phyloP scores from a whole-genome alignment of 2,888 invertebrate species.

The Xiphydria camelus region DNA sequence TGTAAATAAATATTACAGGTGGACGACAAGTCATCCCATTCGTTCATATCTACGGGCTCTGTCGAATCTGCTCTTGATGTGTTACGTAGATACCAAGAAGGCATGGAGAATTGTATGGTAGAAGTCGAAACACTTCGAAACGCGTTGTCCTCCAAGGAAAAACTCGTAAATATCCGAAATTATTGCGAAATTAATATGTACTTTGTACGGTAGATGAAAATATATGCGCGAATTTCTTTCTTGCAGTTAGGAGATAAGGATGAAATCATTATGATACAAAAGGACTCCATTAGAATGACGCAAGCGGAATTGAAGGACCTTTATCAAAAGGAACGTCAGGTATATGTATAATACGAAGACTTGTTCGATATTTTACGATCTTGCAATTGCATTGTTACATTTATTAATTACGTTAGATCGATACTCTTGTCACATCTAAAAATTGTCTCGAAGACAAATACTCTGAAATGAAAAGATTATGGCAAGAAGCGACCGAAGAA shows the following conservation, averaged over 20 bases:
- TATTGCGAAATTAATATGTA: too few species aligned
- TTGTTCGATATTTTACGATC: not conserved
- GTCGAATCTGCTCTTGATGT: slow-evolving; percentile 28
- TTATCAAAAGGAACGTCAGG: slow-evolving; percentile 43
- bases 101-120: slow-evolving; percentile 31
- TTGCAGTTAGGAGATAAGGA: slow-evolving; percentile 47
- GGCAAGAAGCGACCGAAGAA: slow-evolving; percentile 30
- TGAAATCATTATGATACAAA: slow-evolving; percentile 50
- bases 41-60: slow-evolving; percentile 20
- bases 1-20: slow-evolving; percentile 26
- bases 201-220: too few species aligned
- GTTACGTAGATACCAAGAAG: slow-evolving; percentile 36
- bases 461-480: slow-evolving; percentile 24
- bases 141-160: slow-evolving; percentile 45
- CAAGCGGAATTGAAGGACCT: slow-evolving; percentile 47
- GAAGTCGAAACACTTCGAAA: slow-evolving; percentile 45
- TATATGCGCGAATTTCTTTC: too few species aligned
- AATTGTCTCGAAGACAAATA: slow-evolving; percentile 32
- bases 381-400: not conserved
- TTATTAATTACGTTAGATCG: slow-evolving; percentile 27
- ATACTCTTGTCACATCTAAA: slow-evolving; percentile 29
- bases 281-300: slow-evolving; percentile 47
- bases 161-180: slow-evolving; percentile 41
- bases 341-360: not conserved
- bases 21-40: slow-evolving; percentile 23